phyloP scores from a whole-genome alignment of 2,797 vertebrate species.

The Molossus molossus region DNA sequence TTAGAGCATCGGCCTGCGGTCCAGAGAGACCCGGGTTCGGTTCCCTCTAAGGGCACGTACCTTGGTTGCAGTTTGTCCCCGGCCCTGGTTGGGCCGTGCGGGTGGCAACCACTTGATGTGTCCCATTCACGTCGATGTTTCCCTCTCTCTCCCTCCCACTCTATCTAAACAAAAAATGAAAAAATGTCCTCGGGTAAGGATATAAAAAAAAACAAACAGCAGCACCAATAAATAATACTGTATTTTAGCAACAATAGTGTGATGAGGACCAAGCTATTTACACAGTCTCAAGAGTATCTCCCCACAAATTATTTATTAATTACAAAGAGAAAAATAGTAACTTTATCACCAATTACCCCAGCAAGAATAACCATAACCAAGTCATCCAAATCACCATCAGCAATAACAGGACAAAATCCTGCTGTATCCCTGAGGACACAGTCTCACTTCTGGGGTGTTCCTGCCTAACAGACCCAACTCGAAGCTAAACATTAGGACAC shows the following conservation, averaged over 20 bases:
- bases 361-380: slow-evolving; percentile 35
- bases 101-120: too few relatives aligned
- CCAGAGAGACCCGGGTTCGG: too few relatives aligned
- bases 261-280: slow-evolving; percentile 32
- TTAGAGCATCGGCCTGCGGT: too few relatives aligned
- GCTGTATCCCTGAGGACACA: background rate
- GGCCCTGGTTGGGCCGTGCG: too few relatives aligned
- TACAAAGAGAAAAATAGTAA: slow-evolving; percentile 54
- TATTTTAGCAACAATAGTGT: slow-evolving; percentile 37
- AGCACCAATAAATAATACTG: too few relatives aligned
- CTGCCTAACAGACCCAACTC: background rate
- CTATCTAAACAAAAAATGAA: too few relatives aligned
- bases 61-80: too few relatives aligned
- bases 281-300: background rate
- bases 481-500: background rate
- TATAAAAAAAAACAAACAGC: too few relatives aligned
- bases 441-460: background rate
- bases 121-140: too few relatives aligned
- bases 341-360: background rate
- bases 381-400: slow-evolving; percentile 31
- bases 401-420: slow-evolving; percentile 33
- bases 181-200: too few relatives aligned
- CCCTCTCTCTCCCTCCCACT: too few relatives aligned
- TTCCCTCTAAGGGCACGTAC: too few relatives aligned
- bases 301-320: slow-evolving; percentile 28